Evolutionary conservation across 2,888 invertebrate genomes (phyloP), one percentile per base, ranked within the genome.

Genomic region (Pachliopta kotzebuea): DNA sequence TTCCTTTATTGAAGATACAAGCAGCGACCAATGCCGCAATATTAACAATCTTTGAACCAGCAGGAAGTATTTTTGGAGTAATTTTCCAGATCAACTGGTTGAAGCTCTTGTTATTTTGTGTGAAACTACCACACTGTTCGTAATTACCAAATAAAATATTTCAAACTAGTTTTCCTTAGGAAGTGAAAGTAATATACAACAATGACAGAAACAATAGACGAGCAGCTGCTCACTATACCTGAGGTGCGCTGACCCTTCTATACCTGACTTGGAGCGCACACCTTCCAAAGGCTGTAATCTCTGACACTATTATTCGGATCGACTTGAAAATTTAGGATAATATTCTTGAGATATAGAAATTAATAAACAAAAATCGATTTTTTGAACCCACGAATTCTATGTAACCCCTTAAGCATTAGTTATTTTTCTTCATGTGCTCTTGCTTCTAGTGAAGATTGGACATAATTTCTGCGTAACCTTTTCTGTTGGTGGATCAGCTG

Each of bases 181-280:
- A 29, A 29, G 45, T 45, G 45, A 45, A 45, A 45, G 45, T 18
- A 45, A 45, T n/a, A 18, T 18, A 45, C 45, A 45, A 45, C 18
- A 45, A 45, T 18, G 45, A 45, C 45, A 18, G 45, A 45, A 6
- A 45, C 45, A 45, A 45, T 45, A 45, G 45, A 17, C n/a, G 45
- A 45, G 45, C 45, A 45, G 45, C 45, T n/a, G 45, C 45, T 45
- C n/a, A 45, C 17, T 45, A 45, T 45, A 45, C 45, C 45, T 45
- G n/a, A 18, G 45, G 45, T n/a, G 45, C 45, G 45, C 45, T 45
- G 45, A 45, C 18, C 18, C 45, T 17, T 45, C 17, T 3, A 1
- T 4, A n/a, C 45, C 45, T 11, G 29, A 0, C 29, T 45, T 45
- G 18, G n/a, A 45, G 17, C 17, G 45, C n/a, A 2, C 18, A 45